Evolutionary conservation across 2,113 vertebrate genomes (phyloP), one percentile per base, ranked within the genome.

Genomic region (Petroica traversi): DNA sequence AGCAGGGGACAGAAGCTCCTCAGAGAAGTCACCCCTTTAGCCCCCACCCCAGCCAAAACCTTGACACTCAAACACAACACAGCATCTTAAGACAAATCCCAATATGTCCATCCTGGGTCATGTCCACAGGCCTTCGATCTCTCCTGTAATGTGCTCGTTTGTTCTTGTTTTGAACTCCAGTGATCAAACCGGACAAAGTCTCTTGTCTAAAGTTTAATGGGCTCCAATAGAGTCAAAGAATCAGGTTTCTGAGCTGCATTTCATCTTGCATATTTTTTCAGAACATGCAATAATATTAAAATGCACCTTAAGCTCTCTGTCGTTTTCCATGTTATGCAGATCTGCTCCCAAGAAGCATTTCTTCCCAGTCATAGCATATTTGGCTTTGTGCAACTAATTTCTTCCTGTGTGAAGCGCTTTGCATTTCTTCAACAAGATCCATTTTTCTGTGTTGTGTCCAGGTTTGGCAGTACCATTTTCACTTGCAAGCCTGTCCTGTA

Each of bases 91-190:
- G n/a, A 63, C 36, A 79, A 86, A 92, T 23, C 26, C 9, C 7
- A 23, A 10, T 22, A 14, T 23, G 74, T 41, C 68, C 18, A 59
- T 51, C 19, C 20, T 68, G 48, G 15, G 22, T 68, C 43, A 24
- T 34, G 12, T 33, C 66, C 33, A 2, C 19, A 55, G 52, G 14
- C 9, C 62, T 83, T 29, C 0, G 0, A 5, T 34, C 20, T 16
- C 23, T 51, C 22, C 14, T 62, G 4, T 33, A 59, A 67, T 8
- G 3, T 15, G 8, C 13, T 34, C 36, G 24, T 9, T 29, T 68
- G 29, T 13, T 52, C 31, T 49, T 75, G 25, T 31, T 41, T 81
- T 15, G 81, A 74, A 62, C 18, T 17, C 33, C 54, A 43, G n/a
- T 18, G 7, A 26, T 86, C 25, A 62, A 69, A 66, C 31, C 14